Percentiles rank a stretch among this genome's conserved stretches.
phyloP scores from a whole-genome alignment of 2,797 vertebrate species.

The Poeciliopsis turneri region DNA sequence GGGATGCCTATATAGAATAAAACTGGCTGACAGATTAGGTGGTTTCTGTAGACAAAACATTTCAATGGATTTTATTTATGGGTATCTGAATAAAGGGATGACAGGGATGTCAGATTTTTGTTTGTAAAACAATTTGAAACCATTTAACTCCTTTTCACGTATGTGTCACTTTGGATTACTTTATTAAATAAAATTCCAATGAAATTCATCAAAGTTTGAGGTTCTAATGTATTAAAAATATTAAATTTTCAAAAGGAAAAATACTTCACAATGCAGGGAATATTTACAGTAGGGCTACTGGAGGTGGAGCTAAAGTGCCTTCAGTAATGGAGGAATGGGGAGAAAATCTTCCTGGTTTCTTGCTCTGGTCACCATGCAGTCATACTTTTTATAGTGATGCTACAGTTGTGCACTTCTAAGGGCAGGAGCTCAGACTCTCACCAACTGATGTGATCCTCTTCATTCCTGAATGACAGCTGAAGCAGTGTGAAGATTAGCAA shows the following conservation, averaged over 20 bases:
- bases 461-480: slow-evolving; percentile 64
- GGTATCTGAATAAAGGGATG: background rate
- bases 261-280: background rate
- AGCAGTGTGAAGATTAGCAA: slow-evolving; percentile 69
- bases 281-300: slow-evolving; percentile 9
- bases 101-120: background rate
- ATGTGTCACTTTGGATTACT: background rate
- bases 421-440: slow-evolving; percentile 35
- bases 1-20: background rate
- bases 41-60: background rate
- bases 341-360: slow-evolving; percentile 37
- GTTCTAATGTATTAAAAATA: background rate
- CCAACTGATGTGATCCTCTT: slow-evolving; percentile 57
- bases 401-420: slow-evolving; percentile 24
- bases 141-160: background rate
- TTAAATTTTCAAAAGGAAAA: background rate
- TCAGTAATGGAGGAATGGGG: slow-evolving; percentile 44
- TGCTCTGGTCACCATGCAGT: slow-evolving; percentile 29
- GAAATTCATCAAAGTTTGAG: background rate
- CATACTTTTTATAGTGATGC: slow-evolving; percentile 38
- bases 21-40: background rate
- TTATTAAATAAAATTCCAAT: background rate
- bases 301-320: slow-evolving; percentile 22
- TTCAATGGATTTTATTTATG: background rate
- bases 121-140: slow-evolving; percentile 1